These are phyloP conservation scores for Palloptera scutellata DNA, from an alignment of 2,888 invertebrate species.

Conservation along the genomic window DNA sequence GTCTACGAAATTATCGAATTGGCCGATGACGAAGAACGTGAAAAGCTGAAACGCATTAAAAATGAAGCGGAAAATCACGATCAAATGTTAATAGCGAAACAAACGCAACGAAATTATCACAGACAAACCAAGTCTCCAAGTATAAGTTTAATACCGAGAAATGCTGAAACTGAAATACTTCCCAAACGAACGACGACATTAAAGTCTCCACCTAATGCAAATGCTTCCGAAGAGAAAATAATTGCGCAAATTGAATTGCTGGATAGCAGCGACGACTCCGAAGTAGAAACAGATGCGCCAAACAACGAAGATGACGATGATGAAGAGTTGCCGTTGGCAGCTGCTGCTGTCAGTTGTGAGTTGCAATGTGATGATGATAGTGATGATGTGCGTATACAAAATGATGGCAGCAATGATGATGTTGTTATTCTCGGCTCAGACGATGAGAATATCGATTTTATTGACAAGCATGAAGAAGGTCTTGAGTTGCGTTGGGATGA, in stretches of 20 bases:
- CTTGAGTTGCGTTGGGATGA: slow-evolving; percentile 50
- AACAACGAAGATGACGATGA: slow-evolving; percentile 35
- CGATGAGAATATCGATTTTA: slow-evolving; percentile 42
- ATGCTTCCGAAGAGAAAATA: slow-evolving; percentile 42
- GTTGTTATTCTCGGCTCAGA: slow-evolving; percentile 37
- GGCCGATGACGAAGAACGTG: slow-evolving; percentile 51
- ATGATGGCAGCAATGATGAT: slow-evolving; percentile 25
- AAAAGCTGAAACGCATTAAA: slow-evolving; percentile 36
- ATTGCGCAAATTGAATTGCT: slow-evolving; percentile 54
- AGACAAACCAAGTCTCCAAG: slow-evolving; percentile 44
- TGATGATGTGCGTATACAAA: slow-evolving; percentile 18
- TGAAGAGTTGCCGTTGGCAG: slow-evolving; percentile 40
- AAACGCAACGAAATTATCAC: not conserved
- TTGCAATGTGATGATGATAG: slow-evolving; percentile 43
- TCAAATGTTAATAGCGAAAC: not conserved
- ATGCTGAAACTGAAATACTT: slow-evolving; percentile 24
- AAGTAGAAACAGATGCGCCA: slow-evolving; percentile 27
- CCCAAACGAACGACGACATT: not conserved
- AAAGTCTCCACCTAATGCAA: not conserved
- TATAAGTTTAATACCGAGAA: slow-evolving; percentile 52
- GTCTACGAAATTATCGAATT: slow-evolving; percentile 52
- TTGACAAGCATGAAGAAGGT: slow-evolving; percentile 43
- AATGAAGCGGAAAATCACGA: slow-evolving; percentile 27
- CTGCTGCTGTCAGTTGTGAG: slow-evolving; percentile 48
- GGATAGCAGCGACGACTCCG: slow-evolving; percentile 51